Base-by-base conservation (phyloP, 2,797 vertebrate species). In the Peromyscus aztecus region DNA sequence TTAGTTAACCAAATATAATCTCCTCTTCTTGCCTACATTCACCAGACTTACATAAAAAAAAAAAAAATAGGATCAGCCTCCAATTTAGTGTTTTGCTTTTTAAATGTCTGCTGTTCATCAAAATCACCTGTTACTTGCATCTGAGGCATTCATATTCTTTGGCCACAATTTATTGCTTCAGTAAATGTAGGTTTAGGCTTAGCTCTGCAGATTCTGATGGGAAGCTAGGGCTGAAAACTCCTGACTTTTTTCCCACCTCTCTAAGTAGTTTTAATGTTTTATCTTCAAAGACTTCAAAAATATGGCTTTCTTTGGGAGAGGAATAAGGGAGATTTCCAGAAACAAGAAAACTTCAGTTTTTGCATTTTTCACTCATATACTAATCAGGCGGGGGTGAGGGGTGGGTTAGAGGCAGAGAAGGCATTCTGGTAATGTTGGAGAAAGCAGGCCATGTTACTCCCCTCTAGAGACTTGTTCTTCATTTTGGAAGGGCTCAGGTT, bases 401-500 rank as follows among this genome's bases (percentile, higher is more conserved):
- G 29, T n/a, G 19, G 37, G 37, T 85, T 84, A 89, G 84, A 73
- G 67, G 94, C 78, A 92, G 63, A 97, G 78, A 95, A 97, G 93
- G 95, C 90, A 94, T 96, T 94, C 75, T 94, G 97, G 89, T 96
- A 90, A 95, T 91, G 96, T 94, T 96, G 96, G 97, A 94, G 96
- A 91, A 94, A 97, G 92, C 94, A 89, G 82, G 89, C 97, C 85
- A 37, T 94, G 86, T 89, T 97, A 76, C 69, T 95, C n/a, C 90
- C 96, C 98, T 98, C 97, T 90, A 84, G 97, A 98, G 97, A 97
- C 94, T 94, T 90, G 94, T 92, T 96, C 96, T 97, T 98, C 95
- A 89, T 97, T 97, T 97, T 97, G 97, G 97, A 97, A 97, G 88
- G 95, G 69, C 97, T 98, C 92, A 81, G 95, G 96, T 97, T 98